Conservation (phyloP, 2,888 invertebrate species). For the Ornithoptera alexandrae region DNA sequence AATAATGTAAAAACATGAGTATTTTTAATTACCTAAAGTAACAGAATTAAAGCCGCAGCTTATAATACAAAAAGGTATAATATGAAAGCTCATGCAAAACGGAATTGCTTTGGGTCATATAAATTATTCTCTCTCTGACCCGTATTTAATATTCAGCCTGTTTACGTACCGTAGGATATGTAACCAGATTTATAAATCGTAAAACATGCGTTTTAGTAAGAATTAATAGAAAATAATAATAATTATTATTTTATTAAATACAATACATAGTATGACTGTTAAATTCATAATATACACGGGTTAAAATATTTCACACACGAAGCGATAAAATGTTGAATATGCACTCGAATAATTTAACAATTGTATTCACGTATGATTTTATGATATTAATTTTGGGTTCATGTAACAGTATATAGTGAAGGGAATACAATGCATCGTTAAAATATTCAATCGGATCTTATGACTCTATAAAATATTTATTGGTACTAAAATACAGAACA, state of each 20-base stretch:
- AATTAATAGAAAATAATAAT: background rate
- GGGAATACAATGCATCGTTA: background rate
- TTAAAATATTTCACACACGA: background rate
- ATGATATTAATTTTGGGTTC: background rate
- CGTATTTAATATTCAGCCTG: conserved; percentile 18
- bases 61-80: conserved; percentile 10
- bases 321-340: background rate
- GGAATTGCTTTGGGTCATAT: conserved; percentile 11
- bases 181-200: conserved; percentile 2
- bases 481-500: background rate
- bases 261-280: background rate
- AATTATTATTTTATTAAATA: background rate
- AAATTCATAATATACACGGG: background rate
- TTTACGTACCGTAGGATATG: conserved; percentile 8
- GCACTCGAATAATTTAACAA: background rate
- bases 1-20: too few species aligned
- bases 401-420: background rate
- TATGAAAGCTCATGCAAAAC: conserved; percentile 8
- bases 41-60: background rate
- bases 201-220: background rate
- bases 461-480: background rate
- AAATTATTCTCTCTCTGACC: conserved; percentile 19
- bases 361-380: background rate
- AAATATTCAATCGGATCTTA: conserved; percentile 6
- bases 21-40: background rate